Conservation (phyloP, 2,113 vertebrate species). For the Rhodinocichla rosea region DNA sequence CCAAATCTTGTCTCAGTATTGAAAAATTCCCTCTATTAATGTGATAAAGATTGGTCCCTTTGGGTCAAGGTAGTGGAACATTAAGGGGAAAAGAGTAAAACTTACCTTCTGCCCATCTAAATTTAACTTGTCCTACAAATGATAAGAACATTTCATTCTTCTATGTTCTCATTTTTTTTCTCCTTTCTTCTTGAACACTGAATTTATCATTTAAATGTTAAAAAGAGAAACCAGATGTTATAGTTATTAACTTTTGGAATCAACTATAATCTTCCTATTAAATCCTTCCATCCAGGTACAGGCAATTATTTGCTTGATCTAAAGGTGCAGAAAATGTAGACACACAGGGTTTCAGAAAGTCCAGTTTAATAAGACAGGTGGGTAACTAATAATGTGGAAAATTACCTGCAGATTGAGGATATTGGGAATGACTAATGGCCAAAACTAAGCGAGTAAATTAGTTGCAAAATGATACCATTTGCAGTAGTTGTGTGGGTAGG, state of each 20-base stretch:
- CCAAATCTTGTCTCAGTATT: not conserved
- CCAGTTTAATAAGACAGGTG: constrained; percentile 86
- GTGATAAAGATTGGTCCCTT: constrained; percentile 48
- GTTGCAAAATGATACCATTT: constrained; percentile 86
- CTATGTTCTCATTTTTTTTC: constrained; percentile 30
- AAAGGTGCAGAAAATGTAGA: constrained; percentile 79
- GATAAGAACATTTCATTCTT: constrained; percentile 60
- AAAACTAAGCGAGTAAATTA: constrained; percentile 84
- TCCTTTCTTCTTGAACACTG: constrained; percentile 41
- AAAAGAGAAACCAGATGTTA: constrained; percentile 81
- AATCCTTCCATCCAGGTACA: constrained; percentile 78
- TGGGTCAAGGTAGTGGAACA: constrained; percentile 50
- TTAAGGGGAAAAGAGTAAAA: constrained; percentile 55
- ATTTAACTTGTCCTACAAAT: constrained; percentile 57
- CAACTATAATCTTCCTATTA: constrained; percentile 81
- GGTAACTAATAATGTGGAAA: constrained; percentile 88
- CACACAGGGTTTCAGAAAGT: constrained; percentile 79
- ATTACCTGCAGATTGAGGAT: constrained; percentile 86
- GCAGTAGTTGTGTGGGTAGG: constrained; percentile 72
- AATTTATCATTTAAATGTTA: constrained; percentile 75
- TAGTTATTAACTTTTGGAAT: constrained; percentile 83
- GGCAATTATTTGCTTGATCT: constrained; percentile 82
- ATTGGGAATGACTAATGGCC: constrained; percentile 85
- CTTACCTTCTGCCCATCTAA: constrained; percentile 48
- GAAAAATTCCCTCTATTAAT: constrained; percentile 51